Evolutionary conservation across 2,113 vertebrate species (phyloP), one percentile per base, ranked within the genome.

Genomic region (Hemiprocne comata): DNA sequence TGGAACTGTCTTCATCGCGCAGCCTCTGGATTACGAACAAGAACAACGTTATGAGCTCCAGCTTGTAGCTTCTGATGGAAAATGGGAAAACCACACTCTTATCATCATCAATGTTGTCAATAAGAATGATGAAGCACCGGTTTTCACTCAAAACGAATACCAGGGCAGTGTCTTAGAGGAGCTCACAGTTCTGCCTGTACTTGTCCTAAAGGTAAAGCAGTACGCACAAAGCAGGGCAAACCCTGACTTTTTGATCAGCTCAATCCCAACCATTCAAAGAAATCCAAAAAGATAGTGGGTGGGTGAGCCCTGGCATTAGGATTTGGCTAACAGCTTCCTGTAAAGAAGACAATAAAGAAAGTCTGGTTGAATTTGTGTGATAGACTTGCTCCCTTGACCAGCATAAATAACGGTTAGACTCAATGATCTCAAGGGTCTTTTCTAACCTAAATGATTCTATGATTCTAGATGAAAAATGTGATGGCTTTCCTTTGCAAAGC

Each of bases 71-170:
- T 99, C 99, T 10, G 99, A 99, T 86, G 99, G 99, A 46, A 99
- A 99, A 88, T 99, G 99, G 99, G 99, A 99, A 97, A 99, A 99
- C 80, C 98, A 99, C 86, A 99, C 98, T 24, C 95, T 97, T 85
- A 95, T 99, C 69, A 78, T 97, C 69, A 98, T 99, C 51, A 97
- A 91, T 77, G 97, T 99, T 69, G 82, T 98, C 60, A 99, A 99
- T 95, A 98, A 97, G 87, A 99, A 99, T 33, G 99, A 99, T 1
- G 99, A 99, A 96, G 98, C 98, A 21, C 99, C 99, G 14, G 95
- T 98, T 42, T 99, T 99, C 95, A 97, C 97, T 81, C 98, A 98
- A 95, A 98, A 95, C 0, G 98, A 99, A 90, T 99, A 99, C 83
- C 98, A 98, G 16, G 97, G 97, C 51, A 93, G 94, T 6, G 97